Evolutionary conservation across 2,113 vertebrate species (phyloP).

Genomic region (Peromyscus maniculatus): DNA sequence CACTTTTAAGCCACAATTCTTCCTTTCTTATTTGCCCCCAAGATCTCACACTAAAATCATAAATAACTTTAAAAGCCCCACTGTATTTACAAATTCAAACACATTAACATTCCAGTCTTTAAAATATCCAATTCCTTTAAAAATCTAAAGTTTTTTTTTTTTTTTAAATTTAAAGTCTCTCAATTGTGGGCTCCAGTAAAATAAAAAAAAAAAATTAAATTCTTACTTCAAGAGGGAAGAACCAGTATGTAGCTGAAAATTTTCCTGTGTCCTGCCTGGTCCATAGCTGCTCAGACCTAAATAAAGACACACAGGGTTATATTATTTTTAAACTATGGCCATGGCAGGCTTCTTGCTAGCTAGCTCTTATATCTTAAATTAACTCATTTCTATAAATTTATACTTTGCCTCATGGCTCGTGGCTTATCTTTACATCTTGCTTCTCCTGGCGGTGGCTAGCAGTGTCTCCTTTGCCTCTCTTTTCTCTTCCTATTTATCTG

Average conservation of each 20-base stretch:
- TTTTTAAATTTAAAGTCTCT: not conserved
- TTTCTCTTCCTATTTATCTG: too few species aligned
- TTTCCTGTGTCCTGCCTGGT: too few species aligned
- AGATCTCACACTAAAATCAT: not conserved
- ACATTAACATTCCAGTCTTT: not conserved
- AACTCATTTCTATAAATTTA: too few species aligned
- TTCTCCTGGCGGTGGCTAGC: too few species aligned
- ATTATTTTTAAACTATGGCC: too few species aligned
- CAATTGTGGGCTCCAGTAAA: not conserved
- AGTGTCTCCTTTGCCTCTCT: too few species aligned
- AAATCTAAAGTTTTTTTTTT: not conserved
- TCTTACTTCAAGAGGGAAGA: not conserved
- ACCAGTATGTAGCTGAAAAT: not conserved
- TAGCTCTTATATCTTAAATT: too few species aligned
- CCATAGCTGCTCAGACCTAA: too few species aligned
- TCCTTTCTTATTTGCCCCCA: not conserved
- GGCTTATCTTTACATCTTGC: too few species aligned
- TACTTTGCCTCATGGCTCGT: too few species aligned
- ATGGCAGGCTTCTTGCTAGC: too few species aligned
- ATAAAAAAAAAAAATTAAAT: not conserved
- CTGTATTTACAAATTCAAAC: not conserved
- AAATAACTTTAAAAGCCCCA: not conserved
- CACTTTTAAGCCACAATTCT: not conserved
- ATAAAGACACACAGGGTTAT: too few species aligned
- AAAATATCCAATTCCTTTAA: not conserved